Evolutionary conservation across 2,888 invertebrate species (phyloP), one percentile per base, ranked within the genome.

Genomic region (Philereme transversata): DNA sequence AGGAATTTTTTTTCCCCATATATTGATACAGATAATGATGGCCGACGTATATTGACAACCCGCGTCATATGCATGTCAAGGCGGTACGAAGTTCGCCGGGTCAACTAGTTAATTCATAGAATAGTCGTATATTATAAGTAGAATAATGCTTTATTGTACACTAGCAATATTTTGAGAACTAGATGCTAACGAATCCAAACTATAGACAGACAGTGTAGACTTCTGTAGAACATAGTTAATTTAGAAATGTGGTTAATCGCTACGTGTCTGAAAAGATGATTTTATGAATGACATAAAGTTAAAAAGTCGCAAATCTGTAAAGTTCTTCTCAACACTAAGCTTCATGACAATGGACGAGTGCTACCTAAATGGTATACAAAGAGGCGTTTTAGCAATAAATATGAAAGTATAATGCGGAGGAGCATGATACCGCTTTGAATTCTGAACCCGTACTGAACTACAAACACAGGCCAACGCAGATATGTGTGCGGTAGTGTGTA

Each of bases 371-470:
- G 74, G 77, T 79, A 76, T 82, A 77, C 78, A 79, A 81, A 78
- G 82, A 80, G 82, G 83, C 84, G 86, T 84, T 85, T 86, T 81
- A 84, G 86, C 82, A 88, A 88, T 88, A 88, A 88, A 87, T 89
- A 88, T 88, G 83, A 86, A 87, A 87, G 86, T 89, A 85, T 90
- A 87, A 89, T 90, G 86, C 84, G 79, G 78, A 80, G 78, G 86
- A 84, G 87, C 82, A 84, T 84, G 86, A 84, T 82, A 81, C 79
- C 83, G 86, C 86, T 88, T 86, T 88, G 88, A 88, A 90, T 89
- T 87, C 88, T 88, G 88, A 87, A 83, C 87, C 81, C 86, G 88
- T 87, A 88, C 86, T 86, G 86, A 84, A 87, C 83, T 84, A 87
- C 87, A 86, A 87, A 87, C 86, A 86, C 81, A 76, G 79, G 79